Evolutionary conservation across 2,113 vertebrate genomes (phyloP).

Genomic region (Perognathus longimembris): DNA sequence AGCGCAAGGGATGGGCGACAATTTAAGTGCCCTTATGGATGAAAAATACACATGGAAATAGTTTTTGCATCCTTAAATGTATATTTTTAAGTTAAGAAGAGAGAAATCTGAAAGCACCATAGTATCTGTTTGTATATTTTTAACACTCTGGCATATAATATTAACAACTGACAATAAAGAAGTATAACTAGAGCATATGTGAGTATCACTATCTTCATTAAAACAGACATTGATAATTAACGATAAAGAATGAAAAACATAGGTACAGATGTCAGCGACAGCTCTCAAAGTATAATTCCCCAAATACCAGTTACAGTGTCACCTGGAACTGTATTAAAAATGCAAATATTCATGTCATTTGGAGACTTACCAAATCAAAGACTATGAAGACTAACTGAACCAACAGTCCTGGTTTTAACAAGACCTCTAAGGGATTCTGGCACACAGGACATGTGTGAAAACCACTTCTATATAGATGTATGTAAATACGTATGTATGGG

Average conservation of each 20-base stretch:
- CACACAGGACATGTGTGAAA: neutral
- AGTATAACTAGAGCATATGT: neutral
- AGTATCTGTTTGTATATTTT: neutral
- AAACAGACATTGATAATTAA: neutral
- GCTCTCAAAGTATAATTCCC: neutral
- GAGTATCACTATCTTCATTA: neutral
- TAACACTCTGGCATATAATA: neutral
- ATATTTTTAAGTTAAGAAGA: conserved; percentile 37
- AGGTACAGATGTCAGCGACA: neutral
- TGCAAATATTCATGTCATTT: neutral
- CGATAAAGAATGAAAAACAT: neutral
- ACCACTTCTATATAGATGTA: neutral
- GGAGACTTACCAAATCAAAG: neutral
- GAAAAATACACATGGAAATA: neutral
- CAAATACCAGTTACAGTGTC: neutral
- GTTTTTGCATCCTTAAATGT: conserved; percentile 38
- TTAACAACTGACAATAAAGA: neutral
- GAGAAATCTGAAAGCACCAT: conserved; percentile 4
- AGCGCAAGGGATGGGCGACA: conserved; percentile 38
- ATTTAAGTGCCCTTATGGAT: conserved; percentile 1
- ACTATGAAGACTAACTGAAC: neutral
- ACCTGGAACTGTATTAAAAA: conserved; percentile 19
- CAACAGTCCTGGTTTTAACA: neutral
- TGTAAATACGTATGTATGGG: neutral
- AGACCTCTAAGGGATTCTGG: neutral